Percentiles rank a stretch among this genome's conserved stretches.
These are phyloP conservation scores for Pharmacophagus antenor DNA, from an alignment of 2,888 invertebrate genomes.

Conservation along the genomic window DNA sequence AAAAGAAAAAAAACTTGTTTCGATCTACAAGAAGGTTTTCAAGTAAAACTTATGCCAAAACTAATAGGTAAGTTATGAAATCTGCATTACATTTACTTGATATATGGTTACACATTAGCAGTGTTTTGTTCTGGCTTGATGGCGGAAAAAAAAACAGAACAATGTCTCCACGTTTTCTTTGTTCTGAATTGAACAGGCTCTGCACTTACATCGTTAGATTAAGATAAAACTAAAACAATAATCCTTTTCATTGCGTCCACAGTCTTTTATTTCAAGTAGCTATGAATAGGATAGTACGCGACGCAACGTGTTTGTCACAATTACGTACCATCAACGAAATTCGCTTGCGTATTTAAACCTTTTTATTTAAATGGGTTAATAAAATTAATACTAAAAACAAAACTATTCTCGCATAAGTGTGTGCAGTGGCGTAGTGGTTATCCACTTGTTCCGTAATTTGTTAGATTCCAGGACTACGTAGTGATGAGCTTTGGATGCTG, in stretches of 20 bases:
- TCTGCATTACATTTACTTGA: not conserved
- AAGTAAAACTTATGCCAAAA: too few relatives aligned
- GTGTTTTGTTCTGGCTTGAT: not conserved
- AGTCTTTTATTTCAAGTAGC: constrained; percentile 68
- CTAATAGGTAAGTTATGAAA: not conserved
- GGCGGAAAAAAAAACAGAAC: not conserved
- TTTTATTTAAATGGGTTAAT: constrained; percentile 1
- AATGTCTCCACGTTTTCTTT: constrained; percentile 41
- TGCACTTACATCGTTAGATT: constrained; percentile 72
- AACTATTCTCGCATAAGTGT: too few relatives aligned
- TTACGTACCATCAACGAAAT: constrained; percentile 17
- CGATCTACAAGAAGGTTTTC: too few relatives aligned
- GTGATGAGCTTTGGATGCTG: too few relatives aligned
- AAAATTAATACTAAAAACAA: too few relatives aligned
- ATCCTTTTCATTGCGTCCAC: constrained; percentile 72
- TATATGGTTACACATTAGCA: not conserved
- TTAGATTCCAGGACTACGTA: too few relatives aligned
- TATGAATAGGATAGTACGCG: constrained; percentile 62
- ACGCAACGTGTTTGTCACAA: constrained; percentile 57
- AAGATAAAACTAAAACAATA: constrained; percentile 80
- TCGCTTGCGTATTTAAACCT: constrained; percentile 36
- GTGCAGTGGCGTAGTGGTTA: too few relatives aligned
- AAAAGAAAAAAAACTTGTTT: too few relatives aligned
- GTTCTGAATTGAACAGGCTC: constrained; percentile 46
- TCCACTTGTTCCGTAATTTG: too few relatives aligned